Base-by-base conservation (phyloP, 2,797 vertebrate genomes). In the Gypaetus barbatus region DNA sequence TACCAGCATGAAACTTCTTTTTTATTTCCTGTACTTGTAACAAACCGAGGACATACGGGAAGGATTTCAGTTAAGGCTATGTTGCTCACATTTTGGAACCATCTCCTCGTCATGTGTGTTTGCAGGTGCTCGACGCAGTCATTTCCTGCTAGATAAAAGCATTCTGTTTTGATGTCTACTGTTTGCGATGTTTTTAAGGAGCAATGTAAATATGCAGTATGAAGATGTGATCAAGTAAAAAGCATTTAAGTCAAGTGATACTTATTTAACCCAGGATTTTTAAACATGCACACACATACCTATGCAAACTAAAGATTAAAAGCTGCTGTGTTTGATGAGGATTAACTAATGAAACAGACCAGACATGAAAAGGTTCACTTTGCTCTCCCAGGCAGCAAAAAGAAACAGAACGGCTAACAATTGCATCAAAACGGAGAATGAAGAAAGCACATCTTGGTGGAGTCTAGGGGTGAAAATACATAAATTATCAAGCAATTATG, bases 41-140 rank as follows among this genome's bases (percentile, higher is more conserved):
- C 75, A 93, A 54, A 19, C 44, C 82, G 63, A 76, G 81, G 74
- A 73, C 41, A 4, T 35, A 93, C 71, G 76, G 61, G 52, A 87
- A 94, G 10, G 51, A 95, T 92, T 89, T 93, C 58, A 84, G 77
- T 56, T 64, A 52, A 46, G 51, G 43, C 31, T 56, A n/a, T 69
- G 63, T 77, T 82, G 70, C 64, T 92, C 86, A 73, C 60, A 79
- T 51, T 89, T 93, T 85, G 77, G 86, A 96, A 75, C 86, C 51
- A 37, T 48, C 63, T 84, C 43, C 44, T 66, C 27, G 2, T 63
- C 80, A 74, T 39, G 65, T 90, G 93, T 58, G 28, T 12, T 33
- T 27, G 86, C 96, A 96, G 95, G 93, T 96, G 95, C 56, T 79
- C 13, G 11, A 95, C 56, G 51, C 80, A 84, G 92, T 56, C 1